Conservation (phyloP, 2,113 vertebrate genomes). For the Chauna torquata region DNA sequence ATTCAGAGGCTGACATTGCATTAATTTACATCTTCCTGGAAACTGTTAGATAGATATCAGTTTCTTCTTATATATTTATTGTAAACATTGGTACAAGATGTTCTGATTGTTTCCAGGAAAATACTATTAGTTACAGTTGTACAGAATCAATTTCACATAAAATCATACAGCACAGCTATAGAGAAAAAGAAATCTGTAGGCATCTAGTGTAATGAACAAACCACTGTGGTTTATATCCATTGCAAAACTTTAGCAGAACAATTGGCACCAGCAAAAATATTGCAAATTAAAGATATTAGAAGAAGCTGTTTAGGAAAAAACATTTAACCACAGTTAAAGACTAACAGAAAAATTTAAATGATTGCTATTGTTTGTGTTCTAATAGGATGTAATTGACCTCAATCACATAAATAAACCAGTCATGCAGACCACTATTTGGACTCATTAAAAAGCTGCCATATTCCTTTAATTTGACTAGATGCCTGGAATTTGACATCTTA, state of each 20-base stretch:
- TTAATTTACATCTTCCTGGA: conserved; percentile 25
- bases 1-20: not conserved
- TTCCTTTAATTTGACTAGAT: conserved; percentile 11
- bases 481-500: not conserved
- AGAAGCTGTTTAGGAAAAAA: conserved; percentile 37
- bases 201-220: conserved; percentile 47
- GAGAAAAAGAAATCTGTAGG: conserved; percentile 18
- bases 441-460: conserved; percentile 14
- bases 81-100: conserved; percentile 70
- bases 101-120: conserved; percentile 67
- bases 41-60: conserved; percentile 59
- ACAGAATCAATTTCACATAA: conserved; percentile 64
- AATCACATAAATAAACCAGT: conserved; percentile 46
- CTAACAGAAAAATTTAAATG: not conserved
- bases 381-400: conserved; percentile 32
- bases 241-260: conserved; percentile 28
- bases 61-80: conserved; percentile 57
- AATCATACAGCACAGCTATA: conserved; percentile 25
- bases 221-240: conserved; percentile 22
- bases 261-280: conserved; percentile 40
- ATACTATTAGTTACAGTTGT: conserved; percentile 69
- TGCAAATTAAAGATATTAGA: conserved; percentile 50
- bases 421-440: not conserved
- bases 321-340: conserved; percentile 17
- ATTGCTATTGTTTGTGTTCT: conserved; percentile 6